Percentiles rank a stretch among this genome's conserved stretches.
Conservation (phyloP, 2,888 invertebrate species). For the Caenorhabditis sp. region DNA sequence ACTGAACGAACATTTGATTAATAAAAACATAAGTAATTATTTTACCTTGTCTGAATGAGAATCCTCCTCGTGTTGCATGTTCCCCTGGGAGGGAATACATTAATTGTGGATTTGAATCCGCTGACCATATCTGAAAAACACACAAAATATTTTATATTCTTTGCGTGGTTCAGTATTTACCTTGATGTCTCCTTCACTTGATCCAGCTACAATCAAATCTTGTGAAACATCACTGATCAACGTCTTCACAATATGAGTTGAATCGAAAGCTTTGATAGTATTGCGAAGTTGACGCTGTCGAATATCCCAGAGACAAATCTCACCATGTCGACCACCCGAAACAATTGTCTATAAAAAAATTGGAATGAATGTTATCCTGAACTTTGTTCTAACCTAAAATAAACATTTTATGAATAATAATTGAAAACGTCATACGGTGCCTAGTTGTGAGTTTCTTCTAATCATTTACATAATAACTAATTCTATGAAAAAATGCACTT, state of each 20-base stretch:
- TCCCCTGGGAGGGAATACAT: slow-evolving; percentile 89
- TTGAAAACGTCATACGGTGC: not conserved
- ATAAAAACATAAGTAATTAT: not conserved
- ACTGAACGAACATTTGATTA: slow-evolving; percentile 27
- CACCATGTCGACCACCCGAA: slow-evolving; percentile 95
- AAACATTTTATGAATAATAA: too few species aligned
- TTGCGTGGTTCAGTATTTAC: slow-evolving; percentile 61
- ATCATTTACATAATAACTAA: slow-evolving; percentile 4
- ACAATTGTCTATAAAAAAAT: slow-evolving; percentile 79
- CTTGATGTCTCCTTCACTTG: slow-evolving; percentile 76
- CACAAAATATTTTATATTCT: not conserved
- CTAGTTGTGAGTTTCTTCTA: not conserved
- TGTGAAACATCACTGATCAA: slow-evolving; percentile 91
- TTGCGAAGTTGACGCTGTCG: slow-evolving; percentile 79
- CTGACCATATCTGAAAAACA: slow-evolving; percentile 84
- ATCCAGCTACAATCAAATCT: slow-evolving; percentile 93
- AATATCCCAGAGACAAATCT: slow-evolving; percentile 93
- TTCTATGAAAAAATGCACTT: not conserved
- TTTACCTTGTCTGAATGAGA: slow-evolving; percentile 85
- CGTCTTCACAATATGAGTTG: slow-evolving; percentile 92
- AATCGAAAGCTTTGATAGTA: slow-evolving; percentile 77
- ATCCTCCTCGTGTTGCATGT: slow-evolving; percentile 87
- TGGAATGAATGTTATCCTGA: not conserved
- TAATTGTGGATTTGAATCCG: slow-evolving; percentile 82
- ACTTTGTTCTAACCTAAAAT: slow-evolving; percentile 1